Evolutionary conservation across 2,797 vertebrate species (phyloP).

Genomic region (Microchirus variegatus): DNA sequence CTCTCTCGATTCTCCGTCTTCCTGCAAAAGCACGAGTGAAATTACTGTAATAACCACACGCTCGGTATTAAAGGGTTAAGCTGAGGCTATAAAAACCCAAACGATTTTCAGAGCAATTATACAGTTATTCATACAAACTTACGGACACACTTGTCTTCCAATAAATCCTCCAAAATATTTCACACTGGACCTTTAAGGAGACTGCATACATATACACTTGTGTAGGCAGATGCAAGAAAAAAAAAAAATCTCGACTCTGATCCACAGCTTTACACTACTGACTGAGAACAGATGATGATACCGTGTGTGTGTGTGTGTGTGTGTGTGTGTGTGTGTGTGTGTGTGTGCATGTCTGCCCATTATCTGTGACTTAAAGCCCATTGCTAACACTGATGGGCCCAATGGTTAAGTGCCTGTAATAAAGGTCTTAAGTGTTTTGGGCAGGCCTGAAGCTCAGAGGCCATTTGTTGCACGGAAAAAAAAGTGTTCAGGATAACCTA

Average conservation of each 20-base stretch:
- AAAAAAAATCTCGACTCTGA: conserved; percentile 37
- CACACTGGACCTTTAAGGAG: not conserved
- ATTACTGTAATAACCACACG: too few relatives aligned
- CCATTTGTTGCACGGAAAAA: conserved; percentile 42
- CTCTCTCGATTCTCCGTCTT: too few relatives aligned
- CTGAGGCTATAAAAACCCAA: too few relatives aligned
- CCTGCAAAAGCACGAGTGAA: too few relatives aligned
- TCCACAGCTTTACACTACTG: conserved; percentile 42
- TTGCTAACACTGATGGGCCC: conserved; percentile 50
- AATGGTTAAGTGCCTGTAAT: conserved; percentile 76
- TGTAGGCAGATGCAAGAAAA: conserved; percentile 12
- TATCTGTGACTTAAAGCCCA: conserved; percentile 69
- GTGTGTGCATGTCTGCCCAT: conserved; percentile 43
- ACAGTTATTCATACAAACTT: too few relatives aligned
- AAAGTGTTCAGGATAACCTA: conserved; percentile 14
- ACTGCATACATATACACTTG: not conserved
- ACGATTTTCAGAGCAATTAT: too few relatives aligned
- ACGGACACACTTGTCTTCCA: too few relatives aligned
- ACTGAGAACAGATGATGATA: conserved; percentile 59
- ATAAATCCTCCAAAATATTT: not conserved
- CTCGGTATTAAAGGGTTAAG: too few relatives aligned
- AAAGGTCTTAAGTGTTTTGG: conserved; percentile 74
- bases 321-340: conserved; percentile 25
- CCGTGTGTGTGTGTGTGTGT: conserved; percentile 25
- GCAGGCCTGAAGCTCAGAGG: conserved; percentile 57